Conservation (phyloP, 1,140 invertebrate species). For the Caenorhabditis elegans region DNA sequence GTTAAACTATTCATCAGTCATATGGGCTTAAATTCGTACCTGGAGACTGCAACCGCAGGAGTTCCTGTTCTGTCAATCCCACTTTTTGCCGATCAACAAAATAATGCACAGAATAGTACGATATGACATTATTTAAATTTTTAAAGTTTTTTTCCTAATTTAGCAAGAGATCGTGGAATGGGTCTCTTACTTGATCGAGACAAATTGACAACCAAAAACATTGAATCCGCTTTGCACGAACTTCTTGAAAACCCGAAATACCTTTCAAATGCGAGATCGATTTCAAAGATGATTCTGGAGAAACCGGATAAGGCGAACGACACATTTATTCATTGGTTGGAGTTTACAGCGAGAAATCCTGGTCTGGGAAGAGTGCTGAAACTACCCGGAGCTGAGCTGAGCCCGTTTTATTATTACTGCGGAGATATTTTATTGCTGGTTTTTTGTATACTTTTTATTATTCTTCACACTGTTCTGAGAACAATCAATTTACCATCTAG, state of each 20-base stretch:
- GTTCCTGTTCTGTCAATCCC: background rate
- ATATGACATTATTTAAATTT: background rate
- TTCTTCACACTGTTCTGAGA: too few species aligned
- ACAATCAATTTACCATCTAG: too few species aligned
- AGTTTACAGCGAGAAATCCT: background rate
- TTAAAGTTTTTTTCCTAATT: background rate
- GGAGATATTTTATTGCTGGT: too few species aligned
- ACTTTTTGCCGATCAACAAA: background rate
- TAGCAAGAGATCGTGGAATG: background rate
- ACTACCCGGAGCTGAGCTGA: too few species aligned
- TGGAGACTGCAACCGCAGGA: background rate
- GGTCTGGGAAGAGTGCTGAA: too few species aligned
- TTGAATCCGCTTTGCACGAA: background rate
- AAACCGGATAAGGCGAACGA: background rate
- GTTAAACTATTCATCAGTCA: background rate
- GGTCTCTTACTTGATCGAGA: background rate
- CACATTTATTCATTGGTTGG: background rate
- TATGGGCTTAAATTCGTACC: background rate
- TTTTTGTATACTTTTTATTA: too few species aligned
- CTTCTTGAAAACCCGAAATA: background rate
- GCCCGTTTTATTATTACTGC: too few species aligned
- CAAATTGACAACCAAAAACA: background rate
- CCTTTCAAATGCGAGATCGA: background rate
- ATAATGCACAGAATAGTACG: background rate
- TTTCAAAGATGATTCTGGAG: background rate